A percentile compares a stretch with the other conserved stretches of the same genome.
Evolutionary conservation across 2,113 vertebrate species (phyloP).

Genomic region (Malurus elegans): DNA sequence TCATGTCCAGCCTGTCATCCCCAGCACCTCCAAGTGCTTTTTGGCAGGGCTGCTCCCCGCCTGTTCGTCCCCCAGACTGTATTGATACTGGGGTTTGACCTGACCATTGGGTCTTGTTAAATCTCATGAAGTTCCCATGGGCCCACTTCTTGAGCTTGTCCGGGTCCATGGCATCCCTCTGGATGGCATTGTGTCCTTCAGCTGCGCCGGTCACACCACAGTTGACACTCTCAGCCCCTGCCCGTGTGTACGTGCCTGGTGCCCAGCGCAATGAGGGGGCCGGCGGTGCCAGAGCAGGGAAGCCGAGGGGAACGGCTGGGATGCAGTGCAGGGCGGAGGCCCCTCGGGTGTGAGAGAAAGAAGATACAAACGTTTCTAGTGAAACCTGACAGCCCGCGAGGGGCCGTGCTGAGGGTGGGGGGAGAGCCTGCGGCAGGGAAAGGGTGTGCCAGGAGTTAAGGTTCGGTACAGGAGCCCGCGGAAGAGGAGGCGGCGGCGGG

Average conservation of each 20-base stretch:
- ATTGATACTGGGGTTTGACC: neutral
- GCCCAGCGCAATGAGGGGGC: neutral
- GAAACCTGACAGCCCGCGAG: too few species aligned
- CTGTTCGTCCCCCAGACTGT: neutral
- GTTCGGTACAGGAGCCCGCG: fast-evolving
- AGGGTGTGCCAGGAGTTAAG: too few species aligned
- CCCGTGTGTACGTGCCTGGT: fast-evolving
- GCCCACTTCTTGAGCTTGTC: neutral
- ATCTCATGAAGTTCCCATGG: neutral
- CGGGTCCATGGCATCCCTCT: neutral
- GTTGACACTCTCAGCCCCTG: neutral
- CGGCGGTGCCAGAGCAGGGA: neutral
- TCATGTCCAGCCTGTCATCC: neutral
- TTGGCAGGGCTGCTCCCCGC: neutral
- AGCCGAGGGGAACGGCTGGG: fast-evolving
- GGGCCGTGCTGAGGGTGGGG: neutral
- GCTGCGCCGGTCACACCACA: neutral
- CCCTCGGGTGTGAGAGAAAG: neutral
- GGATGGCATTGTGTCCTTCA: neutral
- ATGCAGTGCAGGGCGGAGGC: neutral
- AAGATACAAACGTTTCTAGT: neutral
- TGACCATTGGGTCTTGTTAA: neutral
- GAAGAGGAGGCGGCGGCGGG: neutral
- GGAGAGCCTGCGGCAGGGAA: neutral
- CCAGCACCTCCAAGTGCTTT: neutral